Evolutionary conservation across 2,113 vertebrate species (phyloP).

Genomic region (Pseudorhombus dupliciocellatus): DNA sequence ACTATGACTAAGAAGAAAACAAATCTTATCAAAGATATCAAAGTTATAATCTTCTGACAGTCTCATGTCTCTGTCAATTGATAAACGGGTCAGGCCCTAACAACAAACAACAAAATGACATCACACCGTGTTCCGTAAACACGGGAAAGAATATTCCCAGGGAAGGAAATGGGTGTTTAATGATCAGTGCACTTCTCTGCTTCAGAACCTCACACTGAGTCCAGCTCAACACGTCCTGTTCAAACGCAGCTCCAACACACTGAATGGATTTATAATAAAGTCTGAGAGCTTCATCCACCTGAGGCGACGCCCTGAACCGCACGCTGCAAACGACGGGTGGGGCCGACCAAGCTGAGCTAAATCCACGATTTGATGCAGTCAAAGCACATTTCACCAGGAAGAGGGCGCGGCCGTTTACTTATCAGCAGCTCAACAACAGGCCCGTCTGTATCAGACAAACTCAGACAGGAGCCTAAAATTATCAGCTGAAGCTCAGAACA

Average conservation of each 20-base stretch:
- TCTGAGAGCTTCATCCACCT: background rate
- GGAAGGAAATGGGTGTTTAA: constrained; percentile 22
- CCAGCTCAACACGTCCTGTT: constrained; percentile 6
- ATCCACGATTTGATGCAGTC: constrained; percentile 9
- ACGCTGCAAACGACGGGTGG: constrained; percentile 8
- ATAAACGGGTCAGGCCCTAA: no score
- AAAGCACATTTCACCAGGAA: background rate
- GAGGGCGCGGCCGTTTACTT: constrained; percentile 13
- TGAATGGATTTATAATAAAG: background rate
- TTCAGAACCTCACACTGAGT: background rate
- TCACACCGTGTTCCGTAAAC: no score
- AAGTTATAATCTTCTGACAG: no score
- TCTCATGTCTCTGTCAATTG: no score
- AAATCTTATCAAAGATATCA: no score
- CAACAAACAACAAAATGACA: background rate
- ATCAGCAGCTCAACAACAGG: background rate
- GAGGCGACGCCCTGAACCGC: constrained; percentile 26
- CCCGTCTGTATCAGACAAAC: background rate
- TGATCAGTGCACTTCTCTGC: constrained; percentile 40
- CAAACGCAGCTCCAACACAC: background rate
- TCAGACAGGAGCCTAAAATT: background rate
- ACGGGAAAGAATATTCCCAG: background rate
- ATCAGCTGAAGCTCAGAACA: no score
- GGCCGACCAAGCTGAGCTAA: background rate
- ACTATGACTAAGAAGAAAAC: no score